Base-by-base conservation (phyloP, 2,113 vertebrate species). In the Labrus mixtus region DNA sequence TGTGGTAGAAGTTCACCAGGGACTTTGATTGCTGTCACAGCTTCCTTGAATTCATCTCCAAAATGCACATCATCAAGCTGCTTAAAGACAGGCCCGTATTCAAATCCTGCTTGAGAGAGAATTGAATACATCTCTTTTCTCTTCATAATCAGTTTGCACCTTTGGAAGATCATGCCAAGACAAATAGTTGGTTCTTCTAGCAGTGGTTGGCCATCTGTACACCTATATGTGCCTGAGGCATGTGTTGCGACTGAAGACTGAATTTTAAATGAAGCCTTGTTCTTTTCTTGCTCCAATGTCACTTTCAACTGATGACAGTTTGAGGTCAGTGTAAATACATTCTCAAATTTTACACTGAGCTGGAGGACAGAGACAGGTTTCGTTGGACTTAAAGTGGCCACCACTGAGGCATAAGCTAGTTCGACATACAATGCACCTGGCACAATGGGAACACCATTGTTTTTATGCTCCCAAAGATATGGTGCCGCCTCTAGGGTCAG, bases 391-490 rank as follows among this genome's bases (percentile, higher is more conserved):
- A 91, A 79, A 57, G 83, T 93, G 43, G 69, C 92, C 81, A 95
- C 79, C 63, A 94, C 83, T 54, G 95, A 91, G 41, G 95, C 95
- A 69, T 93, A 94, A 73, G 90, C 96, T 69, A 97, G 86, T 78
- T 97, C 96, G 0, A 79, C 95, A 70, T 94, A 95, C 50, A 97
- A 89, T 0, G 95, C 88, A 4, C 94, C 95, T 1, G 96, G 96
- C 20, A 95, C 91, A 82, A 97, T 92, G 53, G 90, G 66, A 37
- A 94, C 56, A 0, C 90, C 93, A 22, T 93, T 94, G 81, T 92
- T 94, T 90, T 93, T 95, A 85, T 96, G 95, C 68, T 97, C 95
- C 86, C 93, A 95, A 45, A 97, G 81, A 85, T 95, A 96, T 0
- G 94, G 78, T 1, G 76, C 23, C 0, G 48, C 82, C 8, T 89